Evolutionary conservation across 1,140 invertebrate genomes (phyloP), one percentile per base, ranked within the genome.

Genomic region (Platyscapa corneri): DNA sequence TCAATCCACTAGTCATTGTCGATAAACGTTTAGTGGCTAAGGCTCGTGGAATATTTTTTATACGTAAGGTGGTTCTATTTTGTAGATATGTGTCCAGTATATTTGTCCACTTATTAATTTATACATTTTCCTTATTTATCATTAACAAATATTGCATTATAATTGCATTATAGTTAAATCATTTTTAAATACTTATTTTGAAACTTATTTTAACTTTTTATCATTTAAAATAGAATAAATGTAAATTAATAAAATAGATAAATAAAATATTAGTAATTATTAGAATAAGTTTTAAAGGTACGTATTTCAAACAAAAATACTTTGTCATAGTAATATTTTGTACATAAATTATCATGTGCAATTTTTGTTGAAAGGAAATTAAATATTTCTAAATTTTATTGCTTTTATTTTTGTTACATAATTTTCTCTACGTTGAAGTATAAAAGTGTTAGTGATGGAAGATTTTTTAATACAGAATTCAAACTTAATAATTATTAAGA

Each of bases 11-110:
- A 90, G 84, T 87, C 88, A 89, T 86, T 87, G 84, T 87, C 86
- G 87, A 89, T 90, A 90, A 88, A 81, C 42, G 87, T 87, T 81
- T 86, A 87, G 85, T 83, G 86, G 86, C 88, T 88, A 87, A 88
- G 65, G 70, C 81, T 86, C 86, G 86, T 86, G 84, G 85, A 87
- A 87, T 87, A 88, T 87, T 89, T 90, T 84, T 87, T 80, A 91
- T 92, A 91, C 89, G 90, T 92, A 92, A 93, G 92, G 90, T 92
- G 90, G 92, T 92, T 92, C 91, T 91, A 90, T 89, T 88, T 89
- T 89, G 86, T 90, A 88, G 82, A 82, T 85, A 75, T 77, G 82
- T 81, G 56, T 67, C 72, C 46, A 75, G 34, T 83, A 39, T 49
- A 37, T 67, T 46, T 49, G 37, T 30, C 20, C 37, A 42, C 27